Conservation (phyloP, 37 sponge, comb jelly and placozoan species). For the Chondrilla cf. caribensis region DNA sequence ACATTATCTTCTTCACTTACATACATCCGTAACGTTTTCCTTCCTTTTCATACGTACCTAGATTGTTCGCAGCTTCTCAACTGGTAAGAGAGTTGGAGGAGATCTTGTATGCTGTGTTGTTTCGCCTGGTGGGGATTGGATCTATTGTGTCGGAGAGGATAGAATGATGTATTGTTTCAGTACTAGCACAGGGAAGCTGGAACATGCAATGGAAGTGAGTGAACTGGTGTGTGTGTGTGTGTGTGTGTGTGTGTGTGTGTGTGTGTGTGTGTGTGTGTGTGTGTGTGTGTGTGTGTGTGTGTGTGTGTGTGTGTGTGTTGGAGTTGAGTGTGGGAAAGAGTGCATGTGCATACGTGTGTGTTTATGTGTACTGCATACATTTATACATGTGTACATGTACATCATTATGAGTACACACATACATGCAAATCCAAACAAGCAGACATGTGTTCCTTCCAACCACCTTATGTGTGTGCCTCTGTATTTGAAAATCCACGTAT, state of each 20-base stretch:
- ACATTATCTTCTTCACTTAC: too few relatives aligned
- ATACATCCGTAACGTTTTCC: too few relatives aligned
- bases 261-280: constrained; percentile 17
- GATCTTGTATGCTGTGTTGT: constrained; percentile 81
- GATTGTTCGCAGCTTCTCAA: constrained; percentile 81
- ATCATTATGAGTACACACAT: not conserved
- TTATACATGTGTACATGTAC: not conserved
- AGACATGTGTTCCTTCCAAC: too few relatives aligned
- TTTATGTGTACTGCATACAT: not conserved
- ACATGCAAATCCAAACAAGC: too few relatives aligned
- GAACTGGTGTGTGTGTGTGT: not conserved
- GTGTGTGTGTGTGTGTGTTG: not conserved
- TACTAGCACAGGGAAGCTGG: constrained; percentile 85
- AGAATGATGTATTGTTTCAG: constrained; percentile 91
- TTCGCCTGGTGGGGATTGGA: constrained; percentile 93
- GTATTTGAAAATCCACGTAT: too few relatives aligned
- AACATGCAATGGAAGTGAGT: constrained; percentile 83
- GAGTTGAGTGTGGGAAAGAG: too few relatives aligned
- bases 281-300: not conserved
- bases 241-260: constrained; percentile 17
- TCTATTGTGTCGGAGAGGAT: constrained; percentile 97
- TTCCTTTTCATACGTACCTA: too few relatives aligned
- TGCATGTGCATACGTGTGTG: not conserved
- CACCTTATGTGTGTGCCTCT: too few relatives aligned
- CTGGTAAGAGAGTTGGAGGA: constrained; percentile 91